Evolutionary conservation across 2,797 vertebrate species (phyloP), one percentile per base, ranked within the genome.

Genomic region (Prionace glauca): DNA sequence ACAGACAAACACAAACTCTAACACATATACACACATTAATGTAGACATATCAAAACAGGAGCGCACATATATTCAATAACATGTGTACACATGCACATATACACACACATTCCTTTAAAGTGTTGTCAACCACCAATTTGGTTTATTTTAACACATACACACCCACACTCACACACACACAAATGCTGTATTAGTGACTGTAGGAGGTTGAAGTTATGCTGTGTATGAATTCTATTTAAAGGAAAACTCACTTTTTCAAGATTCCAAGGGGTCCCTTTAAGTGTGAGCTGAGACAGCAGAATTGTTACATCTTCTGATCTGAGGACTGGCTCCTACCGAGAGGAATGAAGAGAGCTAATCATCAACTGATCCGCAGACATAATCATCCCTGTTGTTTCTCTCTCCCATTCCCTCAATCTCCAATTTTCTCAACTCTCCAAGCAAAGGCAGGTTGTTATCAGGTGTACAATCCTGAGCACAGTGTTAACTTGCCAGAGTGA

Each of bases 281-380:
- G 96, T 92, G 96, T 96, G 24, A 69, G 95, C 84, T 50, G 96
- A 60, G 91, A 95, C 67, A 95, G 96, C 69, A 98, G 71, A 95
- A 71, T 97, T 84, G 96, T 95, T 5, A 97, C n/a, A 93, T 98
- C 98, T 18, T 97, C 97, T 50, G 95, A 88, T 96, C 96, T 97
- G 95, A 98, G 96, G 95, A 98, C 96, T 24, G 98, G 98, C 1
- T 98, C 98, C 98, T 98, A 96, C 62, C 67, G 95, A 36, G 50
- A 56, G 18, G 41, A 92, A 62, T 91, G 95, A 96, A 56, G 67
- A 29, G 4, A 95, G 69, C 96, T 45, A 95, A 0, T 87, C 69
- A 77, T 5, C 65, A 71, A 26, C 20, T 16, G 29, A 67, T 56
- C 9, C 41, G 72, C 14, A 62, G 71, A 5, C 41, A 41, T 41